These are phyloP conservation scores for Tachypleus tridentatus DNA, from an alignment of 1,140 invertebrate species.

Conservation along the genomic window DNA sequence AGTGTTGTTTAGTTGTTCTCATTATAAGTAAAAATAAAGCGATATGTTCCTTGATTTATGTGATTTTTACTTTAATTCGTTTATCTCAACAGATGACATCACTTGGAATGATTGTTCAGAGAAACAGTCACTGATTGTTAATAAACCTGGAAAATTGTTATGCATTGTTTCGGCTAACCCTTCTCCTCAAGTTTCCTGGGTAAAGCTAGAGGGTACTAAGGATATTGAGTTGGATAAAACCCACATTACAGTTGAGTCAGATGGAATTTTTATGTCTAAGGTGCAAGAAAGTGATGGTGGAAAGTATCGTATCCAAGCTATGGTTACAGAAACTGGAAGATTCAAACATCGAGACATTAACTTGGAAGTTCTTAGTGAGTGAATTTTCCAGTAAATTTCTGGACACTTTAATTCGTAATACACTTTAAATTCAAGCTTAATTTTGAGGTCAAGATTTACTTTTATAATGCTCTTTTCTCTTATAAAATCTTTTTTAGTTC, in stretches of 20 bases:
- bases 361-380: conserved; percentile 50
- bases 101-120: conserved; percentile 70
- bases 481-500: too few species aligned
- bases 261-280: conserved; percentile 63
- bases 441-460: too few species aligned
- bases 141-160: conserved; percentile 55
- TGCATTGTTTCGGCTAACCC: conserved; percentile 81
- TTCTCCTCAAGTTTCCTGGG: conserved; percentile 67
- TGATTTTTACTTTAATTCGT: too few species aligned
- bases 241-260: conserved; percentile 28
- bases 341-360: conserved; percentile 56
- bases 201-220: conserved; percentile 32
- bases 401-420: too few species aligned
- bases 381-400: too few species aligned
- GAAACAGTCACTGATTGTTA: conserved; percentile 66
- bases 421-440: too few species aligned
- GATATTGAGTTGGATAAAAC: too few species aligned
- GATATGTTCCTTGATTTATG: too few species aligned
- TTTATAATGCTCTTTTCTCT: too few species aligned
- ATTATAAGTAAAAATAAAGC: too few species aligned
- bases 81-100: conserved; percentile 51
- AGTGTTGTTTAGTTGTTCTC: too few species aligned
- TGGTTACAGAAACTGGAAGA: conserved; percentile 64
- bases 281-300: conserved; percentile 72
- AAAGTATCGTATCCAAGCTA: conserved; percentile 66